Evolutionary conservation across 2,113 vertebrate genomes (phyloP).

Genomic region (Lagopus leucura): DNA sequence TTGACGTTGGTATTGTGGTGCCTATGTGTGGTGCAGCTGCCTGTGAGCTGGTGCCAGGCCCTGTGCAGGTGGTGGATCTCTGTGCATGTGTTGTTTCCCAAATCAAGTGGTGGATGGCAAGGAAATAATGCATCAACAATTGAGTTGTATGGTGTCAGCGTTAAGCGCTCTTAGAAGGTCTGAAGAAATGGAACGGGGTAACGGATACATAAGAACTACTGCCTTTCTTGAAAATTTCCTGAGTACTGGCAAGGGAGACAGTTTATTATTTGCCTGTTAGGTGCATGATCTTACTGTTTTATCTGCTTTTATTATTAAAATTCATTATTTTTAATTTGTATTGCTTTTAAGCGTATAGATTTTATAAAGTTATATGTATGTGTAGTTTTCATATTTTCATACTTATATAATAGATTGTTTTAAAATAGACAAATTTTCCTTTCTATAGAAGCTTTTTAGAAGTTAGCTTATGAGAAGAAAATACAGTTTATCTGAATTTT

Average conservation of each 20-base stretch:
- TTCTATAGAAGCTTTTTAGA: neutral
- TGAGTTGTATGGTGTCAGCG: neutral
- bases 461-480: neutral
- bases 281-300: neutral
- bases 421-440: too few relatives aligned
- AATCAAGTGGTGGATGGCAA: neutral
- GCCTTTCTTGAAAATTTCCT: neutral
- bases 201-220: neutral
- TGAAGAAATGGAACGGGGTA: neutral
- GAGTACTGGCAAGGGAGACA: neutral
- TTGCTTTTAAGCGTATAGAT: neutral
- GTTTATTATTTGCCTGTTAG: neutral
- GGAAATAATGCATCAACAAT: neutral
- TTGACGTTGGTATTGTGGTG: neutral
- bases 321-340: neutral
- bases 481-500: neutral
- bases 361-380: neutral
- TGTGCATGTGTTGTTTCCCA: neutral
- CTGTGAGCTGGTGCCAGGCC: rapidly evolving
- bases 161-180: neutral
- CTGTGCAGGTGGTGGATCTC: rapidly evolving
- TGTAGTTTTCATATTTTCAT: neutral
- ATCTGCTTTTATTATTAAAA: neutral
- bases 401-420: too few relatives aligned
- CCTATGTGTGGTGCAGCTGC: rapidly evolving